Percentiles rank a stretch among this genome's conserved stretches.
These are phyloP conservation scores for Cremastinae sp. DNA, from an alignment of 2,888 invertebrate genomes.

Conservation along the genomic window DNA sequence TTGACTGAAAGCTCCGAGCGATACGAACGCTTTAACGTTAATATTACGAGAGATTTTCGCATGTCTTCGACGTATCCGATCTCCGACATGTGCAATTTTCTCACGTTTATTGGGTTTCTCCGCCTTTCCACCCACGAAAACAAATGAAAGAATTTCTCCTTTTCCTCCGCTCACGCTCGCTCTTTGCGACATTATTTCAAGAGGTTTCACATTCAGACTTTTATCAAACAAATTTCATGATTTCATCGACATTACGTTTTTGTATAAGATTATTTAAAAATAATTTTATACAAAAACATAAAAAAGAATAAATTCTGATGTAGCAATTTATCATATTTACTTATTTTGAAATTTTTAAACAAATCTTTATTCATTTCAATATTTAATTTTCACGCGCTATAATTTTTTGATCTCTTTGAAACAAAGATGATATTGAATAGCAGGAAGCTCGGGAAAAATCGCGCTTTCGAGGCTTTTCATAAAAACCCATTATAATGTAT, in stretches of 20 bases:
- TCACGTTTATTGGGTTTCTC: conserved; percentile 31
- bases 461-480: not conserved
- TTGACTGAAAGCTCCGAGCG: not conserved
- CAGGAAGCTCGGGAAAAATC: not conserved
- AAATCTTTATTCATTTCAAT: no score
- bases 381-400: no score
- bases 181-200: not conserved
- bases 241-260: no score
- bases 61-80: not conserved
- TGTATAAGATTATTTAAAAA: no score
- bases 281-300: no score
- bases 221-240: no score
- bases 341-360: no score
- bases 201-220: not conserved
- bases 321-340: no score
- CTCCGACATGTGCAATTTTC: conserved; percentile 17
- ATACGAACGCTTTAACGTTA: not conserved
- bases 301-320: no score
- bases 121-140: not conserved
- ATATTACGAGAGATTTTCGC: not conserved
- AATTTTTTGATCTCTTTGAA: no score
- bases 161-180: not conserved
- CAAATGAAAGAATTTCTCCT: not conserved
- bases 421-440: no score
- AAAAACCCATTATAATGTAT: conserved; percentile 27